A percentile compares a stretch with the other conserved stretches of the same genome.
phyloP scores from a whole-genome alignment of 2,113 vertebrate genomes.

The Oenanthe melanoleuca region DNA sequence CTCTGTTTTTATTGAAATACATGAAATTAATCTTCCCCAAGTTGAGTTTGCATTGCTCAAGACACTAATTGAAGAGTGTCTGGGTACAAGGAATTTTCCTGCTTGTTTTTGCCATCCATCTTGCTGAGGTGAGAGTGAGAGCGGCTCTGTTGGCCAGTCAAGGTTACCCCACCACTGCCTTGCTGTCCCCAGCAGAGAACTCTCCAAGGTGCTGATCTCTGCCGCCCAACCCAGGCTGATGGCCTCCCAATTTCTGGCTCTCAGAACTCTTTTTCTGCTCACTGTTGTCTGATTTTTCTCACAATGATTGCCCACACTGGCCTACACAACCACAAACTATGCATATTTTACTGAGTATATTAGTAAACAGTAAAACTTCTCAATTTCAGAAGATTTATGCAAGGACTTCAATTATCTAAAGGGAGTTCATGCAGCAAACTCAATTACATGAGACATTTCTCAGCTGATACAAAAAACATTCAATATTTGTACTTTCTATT shows the following conservation, averaged over 20 bases:
- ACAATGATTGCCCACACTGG: neutral
- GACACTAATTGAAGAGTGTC: neutral
- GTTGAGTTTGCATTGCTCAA: neutral
- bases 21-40: neutral
- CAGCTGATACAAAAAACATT: neutral
- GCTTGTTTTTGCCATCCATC: neutral
- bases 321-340: neutral
- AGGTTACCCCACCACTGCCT: neutral
- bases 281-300: neutral
- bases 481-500: neutral
- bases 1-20: neutral
- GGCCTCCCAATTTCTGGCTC: neutral
- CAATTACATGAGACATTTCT: neutral
- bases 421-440: neutral
- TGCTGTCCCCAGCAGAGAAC: neutral
- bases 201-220: rapidly evolving
- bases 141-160: neutral
- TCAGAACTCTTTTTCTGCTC: neutral
- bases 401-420: neutral
- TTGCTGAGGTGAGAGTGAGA: neutral
- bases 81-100: neutral
- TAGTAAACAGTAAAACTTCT: neutral
- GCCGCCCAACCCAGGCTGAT: neutral
- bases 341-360: neutral
- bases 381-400: neutral